Conservation (phyloP, 2,888 invertebrate species). For the Lottia scabra region DNA sequence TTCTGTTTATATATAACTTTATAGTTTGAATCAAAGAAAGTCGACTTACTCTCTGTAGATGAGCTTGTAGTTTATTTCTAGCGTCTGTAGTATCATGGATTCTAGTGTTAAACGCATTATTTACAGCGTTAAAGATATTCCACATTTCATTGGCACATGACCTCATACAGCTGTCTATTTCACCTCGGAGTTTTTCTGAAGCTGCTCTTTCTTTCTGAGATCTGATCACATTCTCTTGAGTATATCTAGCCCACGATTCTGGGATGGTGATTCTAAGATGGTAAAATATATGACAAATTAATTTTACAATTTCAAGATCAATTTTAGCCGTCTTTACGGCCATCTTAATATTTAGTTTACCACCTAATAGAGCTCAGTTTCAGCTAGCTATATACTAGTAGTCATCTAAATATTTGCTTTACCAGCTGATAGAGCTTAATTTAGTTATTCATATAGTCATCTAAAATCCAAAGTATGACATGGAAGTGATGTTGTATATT, state of each 20-base stretch:
- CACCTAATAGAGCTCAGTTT: too few species aligned
- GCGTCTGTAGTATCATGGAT: slow-evolving; percentile 65
- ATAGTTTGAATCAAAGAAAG: neutral
- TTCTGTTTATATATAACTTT: too few species aligned
- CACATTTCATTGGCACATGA: slow-evolving; percentile 67
- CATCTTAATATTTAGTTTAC: too few species aligned
- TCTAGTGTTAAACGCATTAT: slow-evolving; percentile 62
- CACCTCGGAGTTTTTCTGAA: slow-evolving; percentile 62
- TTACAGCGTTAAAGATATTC: slow-evolving; percentile 66
- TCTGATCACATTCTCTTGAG: slow-evolving; percentile 66
- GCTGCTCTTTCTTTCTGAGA: slow-evolving; percentile 65
- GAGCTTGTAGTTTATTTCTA: slow-evolving; percentile 66
- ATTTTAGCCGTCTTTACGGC: too few species aligned
- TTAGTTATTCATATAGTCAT: too few species aligned
- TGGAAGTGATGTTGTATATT: too few species aligned
- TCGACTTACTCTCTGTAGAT: slow-evolving; percentile 64
- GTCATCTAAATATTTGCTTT: too few species aligned
- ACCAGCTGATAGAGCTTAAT: too few species aligned
- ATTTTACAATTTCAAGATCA: too few species aligned
- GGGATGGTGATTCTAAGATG: slow-evolving; percentile 77
- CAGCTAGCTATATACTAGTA: too few species aligned
- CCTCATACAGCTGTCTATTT: slow-evolving; percentile 62
- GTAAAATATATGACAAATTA: too few species aligned
- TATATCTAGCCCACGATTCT: slow-evolving; percentile 64
- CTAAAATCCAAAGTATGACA: too few species aligned